Conservation (phyloP, 2,113 vertebrate genomes). For the Saguinus imperator region DNA sequence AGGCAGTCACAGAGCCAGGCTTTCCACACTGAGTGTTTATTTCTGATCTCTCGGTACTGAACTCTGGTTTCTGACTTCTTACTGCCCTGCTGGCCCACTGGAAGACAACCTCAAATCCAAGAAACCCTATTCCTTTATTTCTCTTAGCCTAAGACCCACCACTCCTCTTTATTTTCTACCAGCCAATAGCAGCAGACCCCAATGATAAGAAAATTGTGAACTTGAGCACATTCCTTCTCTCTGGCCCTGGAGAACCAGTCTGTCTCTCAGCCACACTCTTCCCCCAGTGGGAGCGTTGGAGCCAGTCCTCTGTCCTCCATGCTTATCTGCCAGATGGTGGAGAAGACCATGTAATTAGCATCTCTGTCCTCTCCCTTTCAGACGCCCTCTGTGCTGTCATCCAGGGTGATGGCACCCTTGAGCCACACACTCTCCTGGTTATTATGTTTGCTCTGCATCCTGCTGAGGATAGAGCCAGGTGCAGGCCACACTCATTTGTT, state of each 20-base stretch:
- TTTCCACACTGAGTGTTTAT: rapidly evolving
- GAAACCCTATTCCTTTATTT: neutral
- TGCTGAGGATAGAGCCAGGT: neutral
- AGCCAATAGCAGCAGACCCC: neutral
- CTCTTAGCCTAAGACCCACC: neutral
- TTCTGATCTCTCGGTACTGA: neutral
- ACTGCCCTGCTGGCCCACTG: neutral
- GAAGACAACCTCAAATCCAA: neutral
- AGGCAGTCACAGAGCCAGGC: neutral
- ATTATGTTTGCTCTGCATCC: rapidly evolving
- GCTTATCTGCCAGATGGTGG: neutral
- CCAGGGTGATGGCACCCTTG: neutral
- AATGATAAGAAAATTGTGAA: rapidly evolving
- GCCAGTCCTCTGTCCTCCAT: neutral
- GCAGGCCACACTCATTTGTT: neutral
- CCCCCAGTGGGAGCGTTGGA: neutral
- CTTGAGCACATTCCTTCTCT: neutral
- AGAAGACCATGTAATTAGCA: too few species aligned
- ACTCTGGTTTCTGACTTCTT: neutral
- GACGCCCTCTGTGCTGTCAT: neutral
- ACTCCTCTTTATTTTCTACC: neutral
- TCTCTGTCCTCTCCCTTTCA: neutral
- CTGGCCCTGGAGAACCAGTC: neutral
- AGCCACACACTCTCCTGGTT: neutral
- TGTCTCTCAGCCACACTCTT: neutral